phyloP scores from a whole-genome alignment of 2,113 vertebrate genomes.

The Capricornis sumatraensis region DNA sequence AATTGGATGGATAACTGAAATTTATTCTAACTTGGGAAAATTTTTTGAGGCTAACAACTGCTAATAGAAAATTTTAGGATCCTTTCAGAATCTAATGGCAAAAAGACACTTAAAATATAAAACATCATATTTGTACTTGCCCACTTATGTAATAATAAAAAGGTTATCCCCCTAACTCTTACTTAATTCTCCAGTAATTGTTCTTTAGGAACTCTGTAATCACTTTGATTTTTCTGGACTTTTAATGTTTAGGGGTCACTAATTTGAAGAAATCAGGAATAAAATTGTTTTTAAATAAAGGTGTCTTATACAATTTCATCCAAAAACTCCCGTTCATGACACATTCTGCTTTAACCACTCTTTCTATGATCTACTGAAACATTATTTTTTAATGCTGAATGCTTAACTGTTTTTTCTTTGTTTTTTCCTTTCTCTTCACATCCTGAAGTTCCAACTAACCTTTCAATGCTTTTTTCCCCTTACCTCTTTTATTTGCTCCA shows the following conservation, averaged over 20 bases:
- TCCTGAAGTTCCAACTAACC: constrained; percentile 90
- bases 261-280: constrained; percentile 39
- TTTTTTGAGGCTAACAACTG: constrained; percentile 15
- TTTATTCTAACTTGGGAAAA: constrained; percentile 44
- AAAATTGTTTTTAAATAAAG: constrained; percentile 54
- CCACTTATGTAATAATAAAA: not conserved
- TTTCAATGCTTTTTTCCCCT: constrained; percentile 90
- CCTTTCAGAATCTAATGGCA: constrained; percentile 9
- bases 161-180: not conserved
- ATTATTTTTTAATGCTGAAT: constrained; percentile 87
- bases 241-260: not conserved
- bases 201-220: constrained; percentile 19
- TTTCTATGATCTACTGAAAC: constrained; percentile 83
- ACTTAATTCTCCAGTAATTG: constrained; percentile 46
- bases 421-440: constrained; percentile 85
- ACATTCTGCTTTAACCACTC: constrained; percentile 87
- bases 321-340: constrained; percentile 79
- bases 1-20: constrained; percentile 8
- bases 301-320: constrained; percentile 74
- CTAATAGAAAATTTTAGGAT: constrained; percentile 19
- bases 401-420: constrained; percentile 87
- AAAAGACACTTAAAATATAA: constrained; percentile 10
- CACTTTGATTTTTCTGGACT: constrained; percentile 32
- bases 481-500: constrained; percentile 91
- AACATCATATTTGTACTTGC: constrained; percentile 1